These are phyloP conservation scores for Melanaphis sacchari DNA, from an alignment of 1,140 invertebrate species.

Conservation along the genomic window DNA sequence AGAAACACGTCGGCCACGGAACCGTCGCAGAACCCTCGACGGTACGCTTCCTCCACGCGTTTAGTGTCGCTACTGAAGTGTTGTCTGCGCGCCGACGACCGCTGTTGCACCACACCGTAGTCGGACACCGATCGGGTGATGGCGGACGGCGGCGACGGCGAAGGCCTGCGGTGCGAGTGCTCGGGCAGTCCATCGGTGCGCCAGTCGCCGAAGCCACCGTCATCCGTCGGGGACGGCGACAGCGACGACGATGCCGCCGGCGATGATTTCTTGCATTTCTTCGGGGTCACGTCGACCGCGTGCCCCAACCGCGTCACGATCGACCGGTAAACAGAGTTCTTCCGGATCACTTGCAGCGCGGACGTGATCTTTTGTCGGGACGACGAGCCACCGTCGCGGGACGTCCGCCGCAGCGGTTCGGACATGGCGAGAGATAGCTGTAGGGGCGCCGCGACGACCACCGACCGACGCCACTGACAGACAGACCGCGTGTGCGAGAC, in stretches of 20 bases:
- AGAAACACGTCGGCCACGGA: conserved; percentile 36
- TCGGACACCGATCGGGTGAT: conserved; percentile 15
- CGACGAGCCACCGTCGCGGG: not conserved
- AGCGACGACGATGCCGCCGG: too few species aligned
- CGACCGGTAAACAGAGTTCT: conserved; percentile 64
- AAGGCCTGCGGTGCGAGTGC: conserved; percentile 62
- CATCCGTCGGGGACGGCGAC: conserved; percentile 10
- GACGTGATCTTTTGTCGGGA: conserved; percentile 65
- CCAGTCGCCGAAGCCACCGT: conserved; percentile 59
- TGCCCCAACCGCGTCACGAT: conserved; percentile 63
- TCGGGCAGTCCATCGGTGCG: conserved; percentile 59
- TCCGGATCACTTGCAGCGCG: conserved; percentile 64
- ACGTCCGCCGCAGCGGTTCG: conserved; percentile 2
- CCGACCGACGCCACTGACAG: not conserved
- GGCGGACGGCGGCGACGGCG: conserved; percentile 8
- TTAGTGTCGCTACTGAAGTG: conserved; percentile 19
- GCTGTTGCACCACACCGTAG: not conserved
- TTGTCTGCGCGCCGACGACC: not conserved
- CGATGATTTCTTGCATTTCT: conserved; percentile 10
- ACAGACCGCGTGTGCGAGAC: conserved; percentile 22
- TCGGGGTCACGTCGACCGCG: conserved; percentile 39
- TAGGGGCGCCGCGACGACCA: too few species aligned
- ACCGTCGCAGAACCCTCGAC: conserved; percentile 46
- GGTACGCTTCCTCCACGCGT: conserved; percentile 47
- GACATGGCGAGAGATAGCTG: conserved; percentile 25